Conservation (phyloP, 2,797 vertebrate species). For the Selene dorsalis region DNA sequence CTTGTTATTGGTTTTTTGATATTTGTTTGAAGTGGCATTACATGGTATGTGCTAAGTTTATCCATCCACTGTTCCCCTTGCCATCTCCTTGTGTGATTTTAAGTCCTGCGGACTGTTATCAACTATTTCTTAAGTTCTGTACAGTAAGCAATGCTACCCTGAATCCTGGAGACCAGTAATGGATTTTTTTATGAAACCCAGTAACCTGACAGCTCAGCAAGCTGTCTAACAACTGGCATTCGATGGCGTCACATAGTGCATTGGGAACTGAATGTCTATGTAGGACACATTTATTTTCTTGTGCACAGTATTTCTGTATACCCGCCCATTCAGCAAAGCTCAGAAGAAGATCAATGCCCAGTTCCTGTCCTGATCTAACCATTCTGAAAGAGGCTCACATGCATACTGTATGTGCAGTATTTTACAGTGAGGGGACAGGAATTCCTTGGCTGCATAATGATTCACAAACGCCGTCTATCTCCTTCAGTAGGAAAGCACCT, state of each 20-base stretch:
- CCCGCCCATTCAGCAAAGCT: slow-evolving; percentile 51
- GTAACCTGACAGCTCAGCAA: slow-evolving; percentile 61
- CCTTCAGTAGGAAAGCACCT: slow-evolving; percentile 45
- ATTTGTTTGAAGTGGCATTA: background rate
- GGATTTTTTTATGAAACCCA: slow-evolving; percentile 51
- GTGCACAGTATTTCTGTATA: slow-evolving; percentile 41
- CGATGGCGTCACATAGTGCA: slow-evolving; percentile 23
- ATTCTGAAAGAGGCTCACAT: slow-evolving; percentile 8
- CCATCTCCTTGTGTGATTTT: slow-evolving; percentile 9
- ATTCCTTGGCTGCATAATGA: slow-evolving; percentile 51
- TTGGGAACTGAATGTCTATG: slow-evolving; percentile 47
- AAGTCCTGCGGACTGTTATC: slow-evolving; percentile 14
- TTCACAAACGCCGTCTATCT: slow-evolving; percentile 52
- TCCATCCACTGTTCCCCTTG: background rate
- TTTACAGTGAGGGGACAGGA: slow-evolving; percentile 43
- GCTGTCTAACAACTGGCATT: slow-evolving; percentile 45
- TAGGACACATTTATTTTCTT: slow-evolving; percentile 49
- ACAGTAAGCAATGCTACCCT: slow-evolving; percentile 16
- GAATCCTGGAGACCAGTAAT: slow-evolving; percentile 41
- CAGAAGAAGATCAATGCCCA: slow-evolving; percentile 38
- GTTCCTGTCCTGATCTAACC: slow-evolving; percentile 43
- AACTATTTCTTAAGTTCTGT: slow-evolving; percentile 18
- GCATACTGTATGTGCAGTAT: slow-evolving; percentile 41
- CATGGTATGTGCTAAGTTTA: background rate
- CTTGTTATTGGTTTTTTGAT: background rate